Evolutionary conservation across 2,888 invertebrate species (phyloP), one percentile per base, ranked within the genome.

Genomic region (Drosophila recens): DNA sequence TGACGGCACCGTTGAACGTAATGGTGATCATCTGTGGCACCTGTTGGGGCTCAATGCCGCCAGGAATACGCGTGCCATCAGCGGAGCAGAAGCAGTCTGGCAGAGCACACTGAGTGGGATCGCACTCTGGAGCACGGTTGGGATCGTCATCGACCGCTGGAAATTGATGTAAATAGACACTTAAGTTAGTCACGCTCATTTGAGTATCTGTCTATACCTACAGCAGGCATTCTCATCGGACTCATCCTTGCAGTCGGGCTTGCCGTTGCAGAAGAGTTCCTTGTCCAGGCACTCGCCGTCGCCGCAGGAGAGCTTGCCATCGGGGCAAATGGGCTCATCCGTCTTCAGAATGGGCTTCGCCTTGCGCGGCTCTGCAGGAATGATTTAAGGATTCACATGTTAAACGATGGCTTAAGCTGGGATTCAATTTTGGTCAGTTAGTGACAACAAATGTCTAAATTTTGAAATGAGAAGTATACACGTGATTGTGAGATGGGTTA

Each of bases 201-300:
- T n/a, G 30, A 4, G 27, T 3, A 9, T 36, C 10, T 8, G 9
- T 11, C 11, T 51, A 65, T 1, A 97, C 97, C 96, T 94, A 98
- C 98, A 96, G 94, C 98, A 98, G 80, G 98, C 97, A 90, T 98
- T 98, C 93, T 98, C 98, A 91, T 98, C 98, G 58, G 98, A 98
- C 91, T 97, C 98, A 91, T 98, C 98, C 91, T 97, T 96, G 94
- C 98, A 98, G 92, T 98, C 98, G 57, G 96, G 95, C 93, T 97
- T 97, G 90, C 97, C 98, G 91, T 98, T 97, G 93, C 98, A 98
- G 95, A 98, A 98, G 63, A 98, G 94, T 90, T 97, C 97, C 93
- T 96, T 97, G 84, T 97, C 97, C 68, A 98, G 95, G 93, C 98
- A 98, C 92, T 98, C 98, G 75, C 97, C 97, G 93, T 96, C 97